Evolutionary conservation across 2,113 vertebrate species (phyloP).

Genomic region (Forbesichthys agassizii): DNA sequence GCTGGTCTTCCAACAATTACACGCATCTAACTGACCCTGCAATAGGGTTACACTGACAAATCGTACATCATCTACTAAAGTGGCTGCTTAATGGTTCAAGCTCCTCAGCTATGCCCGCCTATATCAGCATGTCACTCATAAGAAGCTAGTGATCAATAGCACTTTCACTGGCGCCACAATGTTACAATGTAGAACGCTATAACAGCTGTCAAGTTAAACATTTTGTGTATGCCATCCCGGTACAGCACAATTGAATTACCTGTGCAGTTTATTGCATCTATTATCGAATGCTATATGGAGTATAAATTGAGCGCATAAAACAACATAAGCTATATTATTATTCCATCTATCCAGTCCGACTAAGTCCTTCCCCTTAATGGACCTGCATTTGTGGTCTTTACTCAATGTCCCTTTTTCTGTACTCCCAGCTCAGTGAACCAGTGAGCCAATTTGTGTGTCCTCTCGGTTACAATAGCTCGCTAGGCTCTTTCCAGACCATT

Average conservation of each 20-base stretch:
- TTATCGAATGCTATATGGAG: not conserved
- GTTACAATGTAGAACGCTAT: not conserved
- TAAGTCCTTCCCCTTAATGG: not conserved
- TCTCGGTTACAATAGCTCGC: not conserved
- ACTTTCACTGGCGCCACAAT: too few species aligned
- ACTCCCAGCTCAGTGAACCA: slow-evolving; percentile 1
- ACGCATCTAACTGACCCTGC: too few species aligned
- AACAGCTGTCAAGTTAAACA: not conserved
- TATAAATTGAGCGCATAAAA: not conserved
- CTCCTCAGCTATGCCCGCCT: too few species aligned
- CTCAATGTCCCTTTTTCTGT: not conserved
- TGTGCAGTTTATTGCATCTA: not conserved
- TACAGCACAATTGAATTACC: not conserved
- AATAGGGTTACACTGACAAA: too few species aligned
- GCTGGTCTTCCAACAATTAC: too few species aligned
- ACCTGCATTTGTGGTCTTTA: slow-evolving; percentile 8
- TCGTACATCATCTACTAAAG: too few species aligned
- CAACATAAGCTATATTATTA: not conserved
- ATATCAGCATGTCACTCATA: too few species aligned
- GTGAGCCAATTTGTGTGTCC: slow-evolving; percentile 23
- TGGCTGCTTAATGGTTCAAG: too few species aligned
- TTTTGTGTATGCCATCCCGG: not conserved
- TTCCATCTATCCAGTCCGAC: not conserved
- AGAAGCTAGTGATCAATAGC: too few species aligned
- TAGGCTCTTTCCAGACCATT: slow-evolving; percentile 29